Evolutionary conservation across 1,140 invertebrate genomes (phyloP).

Genomic region (Harpegnathos saltator): DNA sequence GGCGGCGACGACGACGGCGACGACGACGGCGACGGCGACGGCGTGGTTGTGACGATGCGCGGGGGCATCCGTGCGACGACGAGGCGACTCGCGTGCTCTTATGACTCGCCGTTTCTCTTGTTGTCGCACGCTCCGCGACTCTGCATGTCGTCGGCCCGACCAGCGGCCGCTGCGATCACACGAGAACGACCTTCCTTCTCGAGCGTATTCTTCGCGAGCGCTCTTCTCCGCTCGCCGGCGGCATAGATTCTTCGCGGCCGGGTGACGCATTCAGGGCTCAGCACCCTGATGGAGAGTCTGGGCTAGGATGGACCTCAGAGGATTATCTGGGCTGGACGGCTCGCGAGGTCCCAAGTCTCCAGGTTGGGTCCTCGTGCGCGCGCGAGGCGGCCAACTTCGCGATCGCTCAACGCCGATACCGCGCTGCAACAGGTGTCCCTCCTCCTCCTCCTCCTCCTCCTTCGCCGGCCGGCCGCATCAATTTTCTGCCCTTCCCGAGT

Average conservation of each 20-base stretch:
- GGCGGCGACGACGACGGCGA: conserved; percentile 7
- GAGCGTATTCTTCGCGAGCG: not conserved
- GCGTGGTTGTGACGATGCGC: conserved; percentile 44
- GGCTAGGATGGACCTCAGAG: not conserved
- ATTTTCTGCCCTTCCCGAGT: conserved; percentile 4
- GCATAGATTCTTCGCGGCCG: not conserved
- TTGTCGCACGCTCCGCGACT: not conserved
- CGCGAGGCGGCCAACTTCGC: not conserved
- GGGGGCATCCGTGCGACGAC: conserved; percentile 54
- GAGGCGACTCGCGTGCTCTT: not conserved
- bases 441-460: too few relatives aligned
- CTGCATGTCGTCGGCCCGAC: not conserved
- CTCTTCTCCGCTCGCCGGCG: not conserved
- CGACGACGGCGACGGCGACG: not conserved
- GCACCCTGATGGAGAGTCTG: too few relatives aligned
- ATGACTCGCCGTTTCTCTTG: not conserved
- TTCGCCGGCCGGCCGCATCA: not conserved
- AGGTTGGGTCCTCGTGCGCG: not conserved
- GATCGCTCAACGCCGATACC: not conserved
- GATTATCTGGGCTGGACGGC: not conserved
- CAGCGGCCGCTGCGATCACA: not conserved
- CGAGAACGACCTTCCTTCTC: not conserved
- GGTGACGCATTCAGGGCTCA: too few relatives aligned
- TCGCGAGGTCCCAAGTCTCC: not conserved
- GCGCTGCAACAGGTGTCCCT: conserved; percentile 54